A percentile compares a stretch with the other conserved stretches of the same genome.
Evolutionary conservation across 2,797 vertebrate genomes (phyloP).

Genomic region (Glossophaga mutica): DNA sequence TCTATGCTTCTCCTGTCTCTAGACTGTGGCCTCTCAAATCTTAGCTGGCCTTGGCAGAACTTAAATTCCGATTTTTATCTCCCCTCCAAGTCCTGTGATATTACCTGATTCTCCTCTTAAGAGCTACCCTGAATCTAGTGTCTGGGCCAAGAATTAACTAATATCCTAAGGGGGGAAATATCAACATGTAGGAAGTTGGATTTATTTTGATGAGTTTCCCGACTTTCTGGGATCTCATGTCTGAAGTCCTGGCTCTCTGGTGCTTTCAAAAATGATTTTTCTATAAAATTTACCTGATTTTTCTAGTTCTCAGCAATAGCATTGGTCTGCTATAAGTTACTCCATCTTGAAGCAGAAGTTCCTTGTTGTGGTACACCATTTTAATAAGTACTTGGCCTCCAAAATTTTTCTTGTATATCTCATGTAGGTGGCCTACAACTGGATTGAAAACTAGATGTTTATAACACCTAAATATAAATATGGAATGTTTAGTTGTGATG

Average conservation of each 20-base stretch:
- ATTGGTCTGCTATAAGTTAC: background rate
- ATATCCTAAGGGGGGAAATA: background rate
- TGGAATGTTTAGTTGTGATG: background rate
- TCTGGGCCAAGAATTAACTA: background rate
- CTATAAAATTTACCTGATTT: background rate
- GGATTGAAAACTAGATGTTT: background rate
- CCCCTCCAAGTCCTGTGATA: background rate
- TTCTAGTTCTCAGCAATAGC: background rate
- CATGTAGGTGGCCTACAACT: background rate
- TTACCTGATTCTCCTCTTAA: background rate
- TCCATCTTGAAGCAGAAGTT: background rate
- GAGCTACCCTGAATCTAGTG: background rate
- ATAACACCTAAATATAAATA: background rate
- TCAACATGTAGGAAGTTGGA: background rate
- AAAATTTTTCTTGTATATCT: background rate
- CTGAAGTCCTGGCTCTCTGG: background rate
- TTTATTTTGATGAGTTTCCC: background rate
- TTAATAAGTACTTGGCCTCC: background rate
- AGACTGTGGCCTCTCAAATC: background rate
- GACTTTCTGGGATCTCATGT: background rate
- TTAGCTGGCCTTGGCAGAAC: background rate
- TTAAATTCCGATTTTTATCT: background rate
- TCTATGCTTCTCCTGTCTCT: background rate
- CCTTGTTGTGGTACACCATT: constrained; percentile 2
- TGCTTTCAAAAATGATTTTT: background rate